phyloP scores from a whole-genome alignment of 2,888 invertebrate species.

The Dyspetes luteomarginatus region DNA sequence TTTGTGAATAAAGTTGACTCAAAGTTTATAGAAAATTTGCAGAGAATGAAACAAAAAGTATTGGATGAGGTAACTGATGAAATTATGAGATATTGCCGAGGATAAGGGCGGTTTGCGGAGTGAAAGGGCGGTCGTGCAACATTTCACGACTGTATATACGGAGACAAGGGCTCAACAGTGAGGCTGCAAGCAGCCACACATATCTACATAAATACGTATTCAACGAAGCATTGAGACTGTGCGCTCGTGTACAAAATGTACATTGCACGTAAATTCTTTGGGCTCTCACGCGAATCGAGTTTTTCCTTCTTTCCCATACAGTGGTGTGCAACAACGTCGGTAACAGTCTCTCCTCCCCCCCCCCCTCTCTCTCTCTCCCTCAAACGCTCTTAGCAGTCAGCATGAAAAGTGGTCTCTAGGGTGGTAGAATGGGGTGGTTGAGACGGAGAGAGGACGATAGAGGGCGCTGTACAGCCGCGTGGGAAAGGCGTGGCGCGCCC shows the following conservation, averaged over 20 bases:
- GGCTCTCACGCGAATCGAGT: conserved; percentile 35
- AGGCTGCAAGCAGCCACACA: not conserved
- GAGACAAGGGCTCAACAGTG: not conserved
- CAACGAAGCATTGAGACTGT: conserved; percentile 31
- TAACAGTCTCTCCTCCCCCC: conserved; percentile 42
- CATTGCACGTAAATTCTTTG: conserved; percentile 68
- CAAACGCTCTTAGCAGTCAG: conserved; percentile 57
- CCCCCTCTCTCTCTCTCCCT: no score
- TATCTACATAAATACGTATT: conserved; percentile 27
- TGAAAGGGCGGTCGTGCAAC: not conserved
- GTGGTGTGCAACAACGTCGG: conserved; percentile 44
- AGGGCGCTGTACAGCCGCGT: conserved; percentile 4
- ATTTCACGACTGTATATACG: conserved; percentile 1
- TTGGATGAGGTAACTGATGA: not conserved
- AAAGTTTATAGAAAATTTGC: no score
- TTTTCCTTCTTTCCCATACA: conserved; percentile 16
- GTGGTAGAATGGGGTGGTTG: conserved; percentile 18
- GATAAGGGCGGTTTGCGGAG: no score
- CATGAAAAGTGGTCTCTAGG: conserved; percentile 70
- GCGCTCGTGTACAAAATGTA: conserved; percentile 36
- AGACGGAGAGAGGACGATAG: not conserved
- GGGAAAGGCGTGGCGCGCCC: conserved; percentile 29
- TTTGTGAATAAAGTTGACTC: no score
- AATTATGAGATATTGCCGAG: conserved; percentile 9
- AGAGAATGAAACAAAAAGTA: not conserved